These are phyloP conservation scores for Peromyscus leucopus DNA, from an alignment of 2,113 vertebrate genomes.

Conservation along the genomic window DNA sequence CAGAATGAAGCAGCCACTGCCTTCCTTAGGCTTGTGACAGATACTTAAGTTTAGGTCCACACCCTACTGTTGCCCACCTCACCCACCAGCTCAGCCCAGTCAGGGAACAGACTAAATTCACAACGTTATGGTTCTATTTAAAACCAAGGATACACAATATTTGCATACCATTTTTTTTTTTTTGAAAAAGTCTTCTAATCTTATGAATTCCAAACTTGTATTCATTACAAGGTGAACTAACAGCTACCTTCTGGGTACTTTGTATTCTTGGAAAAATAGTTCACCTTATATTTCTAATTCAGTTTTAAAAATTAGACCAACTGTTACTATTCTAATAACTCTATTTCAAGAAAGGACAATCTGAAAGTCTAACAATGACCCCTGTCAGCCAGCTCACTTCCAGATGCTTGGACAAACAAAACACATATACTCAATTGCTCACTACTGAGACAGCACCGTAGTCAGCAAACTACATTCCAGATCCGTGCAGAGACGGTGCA, in stretches of 20 bases:
- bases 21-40: neutral
- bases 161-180: neutral
- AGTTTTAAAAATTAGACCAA: constrained; percentile 4
- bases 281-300: neutral
- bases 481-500: neutral
- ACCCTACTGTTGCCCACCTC: neutral
- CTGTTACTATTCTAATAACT: neutral
- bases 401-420: neutral
- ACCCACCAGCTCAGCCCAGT: neutral
- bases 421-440: neutral
- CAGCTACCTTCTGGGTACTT: neutral
- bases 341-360: neutral
- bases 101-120: neutral
- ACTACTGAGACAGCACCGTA: neutral
- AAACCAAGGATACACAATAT: neutral
- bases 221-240: neutral
- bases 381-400: neutral
- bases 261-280: neutral
- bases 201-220: neutral
- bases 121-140: neutral
- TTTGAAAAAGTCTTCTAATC: neutral
- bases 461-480: neutral
- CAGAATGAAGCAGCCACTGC: neutral
- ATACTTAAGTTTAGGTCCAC: neutral
- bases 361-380: neutral